These are phyloP conservation scores for Rhodeus uyekii DNA, from an alignment of 2,797 vertebrate species.

Conservation along the genomic window DNA sequence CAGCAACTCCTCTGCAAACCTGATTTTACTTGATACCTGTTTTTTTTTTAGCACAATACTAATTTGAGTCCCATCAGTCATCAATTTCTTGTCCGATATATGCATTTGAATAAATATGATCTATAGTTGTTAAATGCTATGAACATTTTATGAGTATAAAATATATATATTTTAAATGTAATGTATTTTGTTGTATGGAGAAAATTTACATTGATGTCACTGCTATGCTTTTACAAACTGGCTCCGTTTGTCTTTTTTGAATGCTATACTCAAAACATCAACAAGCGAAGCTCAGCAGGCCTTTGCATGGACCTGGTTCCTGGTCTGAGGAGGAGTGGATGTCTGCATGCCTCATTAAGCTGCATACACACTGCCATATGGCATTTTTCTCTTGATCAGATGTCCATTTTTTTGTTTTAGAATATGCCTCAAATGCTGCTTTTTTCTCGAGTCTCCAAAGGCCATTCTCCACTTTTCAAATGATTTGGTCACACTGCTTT, in stretches of 20 bases:
- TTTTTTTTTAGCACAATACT: background rate
- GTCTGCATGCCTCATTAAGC: slow-evolving; percentile 56
- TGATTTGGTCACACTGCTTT: slow-evolving; percentile 51
- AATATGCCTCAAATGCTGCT: slow-evolving; percentile 42
- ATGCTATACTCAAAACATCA: slow-evolving; percentile 18
- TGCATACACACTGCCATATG: slow-evolving; percentile 59
- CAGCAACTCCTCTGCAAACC: background rate
- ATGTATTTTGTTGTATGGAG: background rate
- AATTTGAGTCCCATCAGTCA: too few relatives aligned
- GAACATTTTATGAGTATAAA: background rate
- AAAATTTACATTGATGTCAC: background rate
- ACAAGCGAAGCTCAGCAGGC: slow-evolving; percentile 32
- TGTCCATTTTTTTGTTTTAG: slow-evolving; percentile 42
- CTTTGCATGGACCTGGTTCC: slow-evolving; percentile 30
- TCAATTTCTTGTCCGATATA: background rate
- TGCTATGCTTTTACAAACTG: background rate
- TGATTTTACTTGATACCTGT: background rate
- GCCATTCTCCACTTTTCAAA: slow-evolving; percentile 33
- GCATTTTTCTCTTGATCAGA: slow-evolving; percentile 49
- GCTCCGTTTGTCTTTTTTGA: background rate
- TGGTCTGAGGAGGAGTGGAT: slow-evolving; percentile 54
- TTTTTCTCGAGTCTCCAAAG: slow-evolving; percentile 40
- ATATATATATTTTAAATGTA: background rate
- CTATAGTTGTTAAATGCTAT: background rate
- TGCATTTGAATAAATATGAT: slow-evolving; percentile 14